Base-by-base conservation (phyloP, 2,113 vertebrate species). In the Thalassoma bifasciatum region DNA sequence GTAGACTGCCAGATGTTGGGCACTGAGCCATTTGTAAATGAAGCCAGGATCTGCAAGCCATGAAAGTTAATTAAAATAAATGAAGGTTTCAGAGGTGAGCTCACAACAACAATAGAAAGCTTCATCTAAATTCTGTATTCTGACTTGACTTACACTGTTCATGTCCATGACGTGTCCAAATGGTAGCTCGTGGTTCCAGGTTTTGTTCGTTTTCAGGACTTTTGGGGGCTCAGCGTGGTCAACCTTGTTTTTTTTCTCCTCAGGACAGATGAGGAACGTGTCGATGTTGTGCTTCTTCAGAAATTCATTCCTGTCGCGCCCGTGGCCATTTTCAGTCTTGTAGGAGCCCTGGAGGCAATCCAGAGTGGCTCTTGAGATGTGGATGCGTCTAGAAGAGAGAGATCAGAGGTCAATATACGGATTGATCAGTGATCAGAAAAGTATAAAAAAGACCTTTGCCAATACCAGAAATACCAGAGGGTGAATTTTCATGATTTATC, bases 291-390 rank as follows among this genome's bases (percentile, higher is more conserved):
- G 89, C 65, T 85, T 92, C 10, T 64, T 77, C 14, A 94, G 79
- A 51, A 94, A 94, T 42, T 93, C 92, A 11, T 81, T 94, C 50
- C 94, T 88, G 58, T 94, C 91, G 7, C 79, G 72, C 7, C 94
- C 94, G 2, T 69, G 88, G 0, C 92, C 94, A 0, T 91, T 92
- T 51, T 95, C 94, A 1, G 91, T 93, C 69, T 92, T 70, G 59
- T 93, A 95, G 70, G n/a, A 73, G 3, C 92, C 93, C 2, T 87
- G 75, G 3, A 94, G 77, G 62, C 92, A 92, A 70, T 95, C 90
- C 59, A 93, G 85, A 6, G 94, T 94, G 0, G 93, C 92, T 47
- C 87, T 88, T 4, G 94, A 94, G 75, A 95, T 95, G 76, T 95
- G 94, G 30, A 95, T 91, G 26, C 92, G 89, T 49, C 94, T 94